These are phyloP conservation scores for Drosophila seclusa DNA, from an alignment of 2,888 invertebrate genomes.

Conservation along the genomic window DNA sequence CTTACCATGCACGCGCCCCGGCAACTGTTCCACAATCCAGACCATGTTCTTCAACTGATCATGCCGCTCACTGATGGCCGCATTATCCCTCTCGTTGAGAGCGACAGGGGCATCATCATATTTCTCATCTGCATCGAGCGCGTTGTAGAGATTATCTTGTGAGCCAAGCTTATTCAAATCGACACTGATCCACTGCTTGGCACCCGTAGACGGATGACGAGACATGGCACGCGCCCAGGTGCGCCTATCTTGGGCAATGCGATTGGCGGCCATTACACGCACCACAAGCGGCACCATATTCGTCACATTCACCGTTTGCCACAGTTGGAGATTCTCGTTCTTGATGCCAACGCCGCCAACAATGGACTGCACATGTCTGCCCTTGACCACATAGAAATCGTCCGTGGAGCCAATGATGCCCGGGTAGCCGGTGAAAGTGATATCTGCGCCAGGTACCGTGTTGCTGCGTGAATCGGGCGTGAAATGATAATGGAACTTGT, in stretches of 20 bases:
- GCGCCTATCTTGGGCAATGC: conserved; percentile 89
- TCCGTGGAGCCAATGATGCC: conserved; percentile 93
- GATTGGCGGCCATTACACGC: conserved; percentile 93
- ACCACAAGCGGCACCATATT: conserved; percentile 88
- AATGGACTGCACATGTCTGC: conserved; percentile 87
- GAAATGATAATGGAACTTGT: conserved; percentile 91
- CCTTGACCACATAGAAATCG: conserved; percentile 91
- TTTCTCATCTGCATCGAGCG: conserved; percentile 70
- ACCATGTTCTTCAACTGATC: conserved; percentile 85
- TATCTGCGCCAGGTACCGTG: conserved; percentile 88
- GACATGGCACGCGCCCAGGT: conserved; percentile 91
- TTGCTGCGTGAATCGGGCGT: conserved; percentile 85
- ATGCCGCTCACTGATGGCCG: conserved; percentile 72
- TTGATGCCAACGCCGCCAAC: conserved; percentile 92
- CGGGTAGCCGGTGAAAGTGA: conserved; percentile 94
- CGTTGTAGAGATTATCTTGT: conserved; percentile 70
- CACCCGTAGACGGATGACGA: conserved; percentile 91
- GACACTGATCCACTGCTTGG: conserved; percentile 94
- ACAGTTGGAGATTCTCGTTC: conserved; percentile 90
- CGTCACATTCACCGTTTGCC: conserved; percentile 88
- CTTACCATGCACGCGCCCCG: conserved; percentile 86
- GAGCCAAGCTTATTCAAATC: conserved; percentile 87
- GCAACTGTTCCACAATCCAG: conserved; percentile 92
- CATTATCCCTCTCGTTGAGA: conserved; percentile 69
- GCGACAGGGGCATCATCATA: conserved; percentile 73